These are phyloP conservation scores for Erithacus rubecula DNA, from an alignment of 2,797 vertebrate genomes.

Conservation along the genomic window DNA sequence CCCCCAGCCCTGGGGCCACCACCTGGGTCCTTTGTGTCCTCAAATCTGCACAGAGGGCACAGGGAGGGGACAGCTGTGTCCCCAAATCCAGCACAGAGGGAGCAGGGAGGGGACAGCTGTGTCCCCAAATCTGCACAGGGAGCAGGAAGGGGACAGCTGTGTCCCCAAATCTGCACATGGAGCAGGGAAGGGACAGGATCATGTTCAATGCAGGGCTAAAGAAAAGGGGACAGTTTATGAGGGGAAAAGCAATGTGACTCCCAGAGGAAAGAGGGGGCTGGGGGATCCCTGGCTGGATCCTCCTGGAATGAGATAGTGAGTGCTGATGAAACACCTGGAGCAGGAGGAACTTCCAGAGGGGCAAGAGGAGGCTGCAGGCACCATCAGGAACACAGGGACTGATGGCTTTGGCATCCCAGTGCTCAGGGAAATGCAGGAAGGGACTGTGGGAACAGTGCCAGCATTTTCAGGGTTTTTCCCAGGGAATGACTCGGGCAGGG, in stretches of 20 bases:
- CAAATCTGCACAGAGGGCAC: too few relatives aligned
- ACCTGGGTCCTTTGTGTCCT: neutral
- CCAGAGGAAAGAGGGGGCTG: neutral
- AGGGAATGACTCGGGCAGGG: neutral
- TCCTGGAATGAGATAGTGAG: neutral
- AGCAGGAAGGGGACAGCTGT: neutral
- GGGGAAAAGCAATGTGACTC: neutral
- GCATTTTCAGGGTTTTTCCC: neutral
- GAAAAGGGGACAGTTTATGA: neutral
- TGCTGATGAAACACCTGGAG: fast-evolving
- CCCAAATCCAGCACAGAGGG: fast-evolving
- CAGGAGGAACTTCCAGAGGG: neutral
- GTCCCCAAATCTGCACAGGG: fast-evolving
- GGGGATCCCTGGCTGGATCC: neutral
- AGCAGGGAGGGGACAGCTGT: neutral
- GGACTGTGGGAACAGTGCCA: fast-evolving
- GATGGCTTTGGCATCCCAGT: neutral
- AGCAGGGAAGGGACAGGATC: neutral
- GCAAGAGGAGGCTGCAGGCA: neutral
- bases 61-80: too few relatives aligned
- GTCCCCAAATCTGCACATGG: fast-evolving
- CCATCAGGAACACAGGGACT: neutral
- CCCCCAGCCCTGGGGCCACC: neutral
- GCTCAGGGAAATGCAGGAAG: neutral
- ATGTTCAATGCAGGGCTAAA: fast-evolving